Evolutionary conservation across 1,140 invertebrate species (phyloP).

Genomic region (Subanguina moxae): DNA sequence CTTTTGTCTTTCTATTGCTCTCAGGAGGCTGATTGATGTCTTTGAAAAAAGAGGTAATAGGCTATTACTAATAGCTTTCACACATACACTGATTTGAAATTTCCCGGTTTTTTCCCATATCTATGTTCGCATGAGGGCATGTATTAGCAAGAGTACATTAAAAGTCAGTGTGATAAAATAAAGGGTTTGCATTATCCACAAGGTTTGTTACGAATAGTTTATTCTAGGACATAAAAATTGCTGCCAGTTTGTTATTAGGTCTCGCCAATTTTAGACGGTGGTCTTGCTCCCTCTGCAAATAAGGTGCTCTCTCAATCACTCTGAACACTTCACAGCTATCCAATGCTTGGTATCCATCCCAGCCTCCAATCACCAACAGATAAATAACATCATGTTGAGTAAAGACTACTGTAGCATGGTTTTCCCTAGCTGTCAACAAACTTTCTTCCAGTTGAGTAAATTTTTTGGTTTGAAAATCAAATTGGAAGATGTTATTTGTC

Average conservation of each 20-base stretch:
- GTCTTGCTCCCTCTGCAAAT: not conserved
- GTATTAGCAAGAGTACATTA: no score
- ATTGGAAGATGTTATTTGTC: not conserved
- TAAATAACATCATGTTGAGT: not conserved
- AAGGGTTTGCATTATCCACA: no score
- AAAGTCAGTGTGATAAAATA: no score
- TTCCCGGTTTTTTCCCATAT: no score
- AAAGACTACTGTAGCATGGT: slow-evolving; percentile 21
- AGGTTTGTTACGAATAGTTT: no score
- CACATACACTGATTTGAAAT: no score
- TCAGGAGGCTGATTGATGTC: no score
- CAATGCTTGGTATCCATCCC: slow-evolving; percentile 19
- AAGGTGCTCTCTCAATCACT: not conserved
- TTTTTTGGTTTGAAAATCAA: slow-evolving; percentile 11
- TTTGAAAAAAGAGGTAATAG: no score
- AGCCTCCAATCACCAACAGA: slow-evolving; percentile 27
- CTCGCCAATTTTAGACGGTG: not conserved
- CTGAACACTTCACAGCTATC: slow-evolving; percentile 16
- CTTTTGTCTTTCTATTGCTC: no score
- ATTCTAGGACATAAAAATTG: not conserved
- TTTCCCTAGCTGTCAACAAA: slow-evolving; percentile 22
- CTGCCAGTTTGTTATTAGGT: not conserved
- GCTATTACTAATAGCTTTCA: no score
- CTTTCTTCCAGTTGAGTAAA: not conserved
- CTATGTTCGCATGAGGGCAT: no score